Percentiles rank a stretch among this genome's conserved stretches.
Evolutionary conservation across 2,888 invertebrate species (phyloP).

Genomic region (Agelastica alni): DNA sequence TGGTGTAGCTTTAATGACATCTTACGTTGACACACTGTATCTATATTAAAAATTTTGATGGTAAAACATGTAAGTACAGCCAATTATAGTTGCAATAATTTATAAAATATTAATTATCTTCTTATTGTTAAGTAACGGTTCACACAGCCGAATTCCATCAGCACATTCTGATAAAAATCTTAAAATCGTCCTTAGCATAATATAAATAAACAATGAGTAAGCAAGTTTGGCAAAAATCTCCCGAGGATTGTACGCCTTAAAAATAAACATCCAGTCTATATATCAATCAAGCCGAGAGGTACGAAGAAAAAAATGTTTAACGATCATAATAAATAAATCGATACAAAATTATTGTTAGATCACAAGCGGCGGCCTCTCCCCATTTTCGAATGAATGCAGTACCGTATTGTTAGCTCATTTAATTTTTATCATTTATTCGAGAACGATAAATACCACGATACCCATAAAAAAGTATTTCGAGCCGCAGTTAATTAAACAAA

Average conservation of each 20-base stretch:
- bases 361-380: constrained; percentile 33
- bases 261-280: constrained; percentile 3
- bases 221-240: constrained; percentile 8
- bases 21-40: no score
- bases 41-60: no score
- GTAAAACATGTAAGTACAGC: no score
- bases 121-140: no score
- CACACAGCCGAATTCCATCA: neutral
- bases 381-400: constrained; percentile 26
- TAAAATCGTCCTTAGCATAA: neutral
- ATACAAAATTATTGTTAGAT: constrained; percentile 34
- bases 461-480: neutral
- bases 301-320: constrained; percentile 24
- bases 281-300: constrained; percentile 22
- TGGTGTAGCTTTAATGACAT: no score
- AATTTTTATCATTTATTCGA: no score
- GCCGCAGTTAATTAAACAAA: neutral
- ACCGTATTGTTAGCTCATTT: neutral
- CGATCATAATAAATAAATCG: constrained; percentile 32
- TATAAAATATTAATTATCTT: no score
- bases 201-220: constrained; percentile 14
- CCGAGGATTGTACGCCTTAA: constrained; percentile 10
- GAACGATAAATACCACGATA: no score
- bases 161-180: neutral
- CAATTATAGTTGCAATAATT: no score